Base-by-base conservation (phyloP, 2,113 vertebrate species). In the Gopherus evgoodei region DNA sequence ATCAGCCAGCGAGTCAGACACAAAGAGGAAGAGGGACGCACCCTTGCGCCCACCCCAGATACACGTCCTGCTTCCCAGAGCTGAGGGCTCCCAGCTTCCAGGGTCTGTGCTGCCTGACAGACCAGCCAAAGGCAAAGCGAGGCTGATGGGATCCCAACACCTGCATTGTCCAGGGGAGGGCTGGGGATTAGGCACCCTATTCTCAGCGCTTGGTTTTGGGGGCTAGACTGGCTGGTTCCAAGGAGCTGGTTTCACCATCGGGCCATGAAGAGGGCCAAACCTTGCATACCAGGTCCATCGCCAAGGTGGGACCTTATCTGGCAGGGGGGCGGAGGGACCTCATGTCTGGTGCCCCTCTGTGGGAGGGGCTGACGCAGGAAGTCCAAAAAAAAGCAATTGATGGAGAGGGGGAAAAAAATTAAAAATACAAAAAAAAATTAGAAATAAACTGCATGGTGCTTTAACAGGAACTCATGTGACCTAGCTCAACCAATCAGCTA, bases 391-490 rank as follows among this genome's bases (percentile, higher is more conserved):
- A 84, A 93, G 87, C 25, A 87, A 84, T 91, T 78, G 90, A 69
- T 35, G 8, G 94, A 91, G 86, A 94, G 56, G 81, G 86, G 91
- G 91, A 27, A 50, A 94, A 90, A 89, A 87, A 75, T 94, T 83
- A 24, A 82, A 91, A 17, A 38, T 21, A 49, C 31, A 87, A 79
- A 91, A 91, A 81, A 93, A 86, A 90, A 83, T 82, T 53, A 93
- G 84, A 95, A 95, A 95, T 88, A 97, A 96, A 98, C 95, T 98
- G 98, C 98, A 99, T 99, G 99, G 98, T 99, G 98, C 98, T 99
- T 99, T 96, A 93, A 94, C 96, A 91, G 95, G 97, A 97, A 96
- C 91, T 97, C 94, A 95, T 89, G 97, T 97, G 93, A 97, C 97
- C 97, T 97, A 96, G 97, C 97, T 97, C 97, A 96, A 96, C 96